Evolutionary conservation across 2,888 invertebrate genomes (phyloP), one percentile per base, ranked within the genome.

Genomic region (Spilarctia lutea): DNA sequence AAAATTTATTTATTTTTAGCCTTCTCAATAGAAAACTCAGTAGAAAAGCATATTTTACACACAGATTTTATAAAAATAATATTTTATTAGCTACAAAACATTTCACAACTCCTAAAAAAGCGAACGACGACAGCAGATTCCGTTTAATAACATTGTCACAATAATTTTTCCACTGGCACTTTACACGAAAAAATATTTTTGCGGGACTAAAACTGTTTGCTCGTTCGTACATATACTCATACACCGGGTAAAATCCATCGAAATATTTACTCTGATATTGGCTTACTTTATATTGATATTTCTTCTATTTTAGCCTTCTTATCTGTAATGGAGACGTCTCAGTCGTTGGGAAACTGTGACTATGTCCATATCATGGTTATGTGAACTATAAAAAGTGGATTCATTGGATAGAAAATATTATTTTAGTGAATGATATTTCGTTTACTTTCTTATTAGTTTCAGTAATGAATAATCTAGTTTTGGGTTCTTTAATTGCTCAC

Each of bases 321-420:
- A 82, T 79, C 82, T 79, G 63, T 60, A 82, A 83, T 77, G 71
- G 84, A 79, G 73, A 74, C 75, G 77, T 79, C 79, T 76, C 73
- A 48, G 60, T 48, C 73, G 65, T 71, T 75, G 76, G 63, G 66
- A 81, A 81, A 83, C 79, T 76, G 75, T 75, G 71, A 73, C 77
- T 75, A 79, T 81, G 82, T 81, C 75, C 77, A 73, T 77, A 79
- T 73, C 69, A 70, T 69, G 66, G 71, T 66, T 60, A 68, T 71
- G 72, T 74, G 70, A 67, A 72, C 75, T 56, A 75, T 74, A 79
- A 72, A 75, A 76, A 76, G 74, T 74, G 72, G 80, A 65, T 73
- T 39, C 42, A 42, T 24, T 35, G 65, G 48, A 52, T 65, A 66
- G 56, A 71, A 76, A 78, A 74, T 80, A 78, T 24, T 48, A 68